phyloP scores from a whole-genome alignment of 2,888 invertebrate genomes.

The Ptychoptera albimana region DNA sequence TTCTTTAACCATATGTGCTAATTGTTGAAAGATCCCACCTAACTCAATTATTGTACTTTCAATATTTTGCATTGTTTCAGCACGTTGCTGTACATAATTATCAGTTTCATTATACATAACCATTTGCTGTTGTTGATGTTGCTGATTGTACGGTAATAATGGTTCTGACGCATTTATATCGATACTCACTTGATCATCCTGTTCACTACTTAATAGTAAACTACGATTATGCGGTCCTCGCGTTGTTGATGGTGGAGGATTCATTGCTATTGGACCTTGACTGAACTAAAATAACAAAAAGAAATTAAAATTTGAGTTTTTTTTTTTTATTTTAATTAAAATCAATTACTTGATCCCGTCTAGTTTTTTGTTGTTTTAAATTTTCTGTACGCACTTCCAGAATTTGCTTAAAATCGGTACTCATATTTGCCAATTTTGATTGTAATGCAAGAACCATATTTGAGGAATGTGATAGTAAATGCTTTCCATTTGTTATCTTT shows the following conservation, averaged over 20 bases:
- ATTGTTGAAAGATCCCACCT: constrained; percentile 94
- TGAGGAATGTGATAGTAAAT: constrained; percentile 81
- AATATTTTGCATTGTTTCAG: constrained; percentile 98
- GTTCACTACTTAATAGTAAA: constrained; percentile 27
- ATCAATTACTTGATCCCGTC: constrained; percentile 67
- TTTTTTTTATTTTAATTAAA: constrained; percentile 35
- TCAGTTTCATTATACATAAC: constrained; percentile 75
- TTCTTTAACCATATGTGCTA: constrained; percentile 78
- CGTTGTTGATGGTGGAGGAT: constrained; percentile 40
- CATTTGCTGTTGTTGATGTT: constrained; percentile 39
- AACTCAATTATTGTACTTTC: constrained; percentile 97
- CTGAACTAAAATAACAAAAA: constrained; percentile 16
- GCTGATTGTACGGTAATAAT: constrained; percentile 21
- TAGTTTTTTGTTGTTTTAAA: constrained; percentile 83
- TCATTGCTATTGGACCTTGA: constrained; percentile 44
- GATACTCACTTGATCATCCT: constrained; percentile 67
- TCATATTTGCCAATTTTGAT: constrained; percentile 92
- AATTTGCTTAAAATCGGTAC: constrained; percentile 93
- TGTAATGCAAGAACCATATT: constrained; percentile 85
- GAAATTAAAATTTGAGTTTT: constrained; percentile 18
- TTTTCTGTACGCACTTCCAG: constrained; percentile 96
- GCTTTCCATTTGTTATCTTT: constrained; percentile 43
- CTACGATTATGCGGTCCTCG: constrained; percentile 25
- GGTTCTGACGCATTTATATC: constrained; percentile 49
- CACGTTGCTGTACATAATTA: constrained; percentile 78